Conservation (phyloP, 37 sponge, comb jelly and placozoan genomes). For the Amphimedon queenslandica region DNA sequence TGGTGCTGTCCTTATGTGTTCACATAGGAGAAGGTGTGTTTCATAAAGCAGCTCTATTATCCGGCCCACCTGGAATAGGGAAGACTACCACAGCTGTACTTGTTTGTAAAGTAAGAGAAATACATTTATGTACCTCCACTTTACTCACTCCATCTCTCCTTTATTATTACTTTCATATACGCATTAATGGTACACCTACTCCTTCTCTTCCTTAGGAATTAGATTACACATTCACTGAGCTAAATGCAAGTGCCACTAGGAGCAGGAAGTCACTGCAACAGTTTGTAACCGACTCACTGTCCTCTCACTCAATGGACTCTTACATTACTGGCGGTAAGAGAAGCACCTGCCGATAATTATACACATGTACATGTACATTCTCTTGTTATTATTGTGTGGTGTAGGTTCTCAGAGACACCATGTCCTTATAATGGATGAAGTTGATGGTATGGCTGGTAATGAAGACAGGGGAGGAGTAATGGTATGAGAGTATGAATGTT, state of each 20-base stretch:
- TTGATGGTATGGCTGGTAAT: conserved; percentile 99
- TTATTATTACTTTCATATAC: background rate
- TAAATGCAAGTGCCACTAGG: conserved; percentile 94
- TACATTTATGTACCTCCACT: background rate
- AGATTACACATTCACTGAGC: conserved; percentile 75
- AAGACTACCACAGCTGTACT: conserved; percentile 97
- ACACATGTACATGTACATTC: conserved; percentile 6
- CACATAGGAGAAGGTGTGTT: conserved; percentile 64
- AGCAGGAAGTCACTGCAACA: conserved; percentile 73
- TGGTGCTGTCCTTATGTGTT: too few species aligned
- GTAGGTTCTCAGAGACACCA: conserved; percentile 40
- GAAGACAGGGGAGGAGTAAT: conserved; percentile 94
- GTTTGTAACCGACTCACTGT: conserved; percentile 56
- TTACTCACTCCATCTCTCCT: background rate
- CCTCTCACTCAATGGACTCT: conserved; percentile 55
- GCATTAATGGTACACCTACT: background rate
- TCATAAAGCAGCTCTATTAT: conserved; percentile 89
- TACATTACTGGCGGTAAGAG: conserved; percentile 23
- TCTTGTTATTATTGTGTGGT: background rate
- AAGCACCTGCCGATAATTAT: background rate
- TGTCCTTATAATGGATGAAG: conserved; percentile 96
- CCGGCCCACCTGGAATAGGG: conserved; percentile 97
- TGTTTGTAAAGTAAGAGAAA: conserved; percentile 74
- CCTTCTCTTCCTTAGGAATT: conserved; percentile 46
- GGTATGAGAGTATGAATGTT: conserved; percentile 18